These are phyloP conservation scores for Sminthurides aquaticus DNA, from an alignment of 2,888 invertebrate genomes.

Conservation along the genomic window DNA sequence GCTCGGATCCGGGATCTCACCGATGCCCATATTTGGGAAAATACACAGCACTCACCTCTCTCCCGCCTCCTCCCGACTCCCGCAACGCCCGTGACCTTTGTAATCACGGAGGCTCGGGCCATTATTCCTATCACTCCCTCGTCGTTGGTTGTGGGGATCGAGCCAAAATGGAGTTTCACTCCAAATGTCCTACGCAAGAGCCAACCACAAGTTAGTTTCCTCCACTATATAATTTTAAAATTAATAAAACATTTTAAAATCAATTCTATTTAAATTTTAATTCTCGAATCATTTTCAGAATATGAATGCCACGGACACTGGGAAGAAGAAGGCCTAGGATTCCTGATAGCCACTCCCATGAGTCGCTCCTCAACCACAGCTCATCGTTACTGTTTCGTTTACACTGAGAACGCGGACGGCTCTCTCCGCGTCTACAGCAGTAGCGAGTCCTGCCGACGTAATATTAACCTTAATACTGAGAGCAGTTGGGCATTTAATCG, in stretches of 20 bases:
- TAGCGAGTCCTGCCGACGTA: constrained; percentile 54
- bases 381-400: constrained; percentile 58
- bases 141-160: constrained; percentile 55
- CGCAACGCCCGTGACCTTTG: constrained; percentile 46
- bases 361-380: constrained; percentile 52
- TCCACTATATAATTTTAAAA: not conserved
- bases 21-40: constrained; percentile 64
- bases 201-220: constrained; percentile 43
- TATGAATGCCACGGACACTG: constrained; percentile 69
- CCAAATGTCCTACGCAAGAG: constrained; percentile 43
- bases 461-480: constrained; percentile 51
- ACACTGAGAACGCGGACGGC: constrained; percentile 46
- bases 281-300: constrained; percentile 50
- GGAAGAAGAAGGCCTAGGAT: constrained; percentile 58
- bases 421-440: constrained; percentile 37
- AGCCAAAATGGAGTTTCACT: constrained; percentile 44
- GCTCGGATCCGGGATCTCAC: constrained; percentile 50
- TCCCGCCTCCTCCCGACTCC: constrained; percentile 21
- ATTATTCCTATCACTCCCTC: constrained; percentile 46
- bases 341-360: constrained; percentile 60
- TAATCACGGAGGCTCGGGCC: constrained; percentile 44
- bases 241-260: not conserved
- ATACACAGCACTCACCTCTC: constrained; percentile 51
- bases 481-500: constrained; percentile 61
- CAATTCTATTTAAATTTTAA: constrained; percentile 14